These are phyloP conservation scores for Geophilus truncorum DNA, from an alignment of 2,888 invertebrate species.

Conservation along the genomic window DNA sequence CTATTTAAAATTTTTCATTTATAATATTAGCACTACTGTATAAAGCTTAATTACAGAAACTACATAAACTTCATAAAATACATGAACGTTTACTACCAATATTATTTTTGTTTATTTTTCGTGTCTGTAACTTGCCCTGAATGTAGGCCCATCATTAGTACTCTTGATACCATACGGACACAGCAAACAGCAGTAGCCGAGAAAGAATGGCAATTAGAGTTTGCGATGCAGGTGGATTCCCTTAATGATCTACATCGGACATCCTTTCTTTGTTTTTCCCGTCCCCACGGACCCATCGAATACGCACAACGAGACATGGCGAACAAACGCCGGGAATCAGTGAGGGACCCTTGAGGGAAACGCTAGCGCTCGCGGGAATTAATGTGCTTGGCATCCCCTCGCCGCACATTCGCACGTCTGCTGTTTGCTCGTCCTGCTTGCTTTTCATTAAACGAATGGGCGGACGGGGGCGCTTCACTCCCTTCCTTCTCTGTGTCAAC, in stretches of 20 bases:
- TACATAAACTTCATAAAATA: too few relatives aligned
- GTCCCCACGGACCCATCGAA: constrained; percentile 7
- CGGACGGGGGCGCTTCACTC: constrained; percentile 17
- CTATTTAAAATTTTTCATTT: too few relatives aligned
- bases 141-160: not conserved
- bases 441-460: constrained; percentile 35
- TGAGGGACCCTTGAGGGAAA: not conserved
- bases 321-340: not conserved
- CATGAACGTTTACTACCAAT: too few relatives aligned
- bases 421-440: constrained; percentile 33
- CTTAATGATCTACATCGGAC: constrained; percentile 8
- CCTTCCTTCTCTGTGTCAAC: constrained; percentile 20
- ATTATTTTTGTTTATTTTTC: too few relatives aligned
- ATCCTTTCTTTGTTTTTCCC: not conserved
- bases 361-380: constrained; percentile 16
- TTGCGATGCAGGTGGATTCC: constrained; percentile 12
- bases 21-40: too few relatives aligned
- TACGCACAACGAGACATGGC: not conserved
- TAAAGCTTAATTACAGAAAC: too few relatives aligned
- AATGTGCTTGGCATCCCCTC: constrained; percentile 25
- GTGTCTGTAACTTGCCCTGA: not conserved
- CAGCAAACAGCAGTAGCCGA: not conserved
- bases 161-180: not conserved
- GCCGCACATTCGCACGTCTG: constrained; percentile 29
- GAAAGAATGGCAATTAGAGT: not conserved